Base-by-base conservation (phyloP, 2,888 invertebrate species). In the Melikaiella ostensackeni region DNA sequence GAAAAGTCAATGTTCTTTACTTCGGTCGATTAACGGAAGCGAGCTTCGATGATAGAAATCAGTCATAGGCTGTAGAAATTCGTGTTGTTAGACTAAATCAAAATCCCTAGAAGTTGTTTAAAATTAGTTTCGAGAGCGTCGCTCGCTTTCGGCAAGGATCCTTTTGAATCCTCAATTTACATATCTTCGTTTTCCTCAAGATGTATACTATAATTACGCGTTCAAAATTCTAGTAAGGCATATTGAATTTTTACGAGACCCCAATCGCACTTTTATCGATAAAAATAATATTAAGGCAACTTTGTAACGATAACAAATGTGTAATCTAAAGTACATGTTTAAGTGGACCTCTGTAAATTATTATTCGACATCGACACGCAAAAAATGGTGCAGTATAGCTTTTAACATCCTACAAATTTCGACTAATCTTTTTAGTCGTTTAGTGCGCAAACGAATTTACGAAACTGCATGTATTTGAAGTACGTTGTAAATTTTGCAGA, bases 161-260 rank as follows among this genome's bases (percentile, higher is more conserved):
- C 62, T 55, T 46, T 74, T 57, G 27, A 21, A 75, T 80, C 66
- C 55, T 70, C 11, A 74, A 80, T 75, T 82, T 46, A 81, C 81
- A 81, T 84, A 83, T 83, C 80, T 70, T 79, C 75, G 64, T 82
- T 84, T 82, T 78, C 77, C 62, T 80, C 75, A 21, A 80, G 78
- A 77, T 66, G 74, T 74, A 76, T 76, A 78, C 74, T 79, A 64
- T 77, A 33, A 55, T 75, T 27, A 73, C 75, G 46, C 63, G 73
- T 73, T 76, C 55, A 61, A 78, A 27, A 75, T 80, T 82, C 75
- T 77, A 75, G 62, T 75, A 79, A 80, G 64, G 76, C 55, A 70
- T 79, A 74, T 79, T 76, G 80, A 77, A 81, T 83, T 83, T 84
- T 83, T 84, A 84, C 80, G 64, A 75, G 81, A 81, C 81, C 79